These are phyloP conservation scores for Apistogramma diplotaenia DNA, from an alignment of 2,113 vertebrate species.

Conservation along the genomic window DNA sequence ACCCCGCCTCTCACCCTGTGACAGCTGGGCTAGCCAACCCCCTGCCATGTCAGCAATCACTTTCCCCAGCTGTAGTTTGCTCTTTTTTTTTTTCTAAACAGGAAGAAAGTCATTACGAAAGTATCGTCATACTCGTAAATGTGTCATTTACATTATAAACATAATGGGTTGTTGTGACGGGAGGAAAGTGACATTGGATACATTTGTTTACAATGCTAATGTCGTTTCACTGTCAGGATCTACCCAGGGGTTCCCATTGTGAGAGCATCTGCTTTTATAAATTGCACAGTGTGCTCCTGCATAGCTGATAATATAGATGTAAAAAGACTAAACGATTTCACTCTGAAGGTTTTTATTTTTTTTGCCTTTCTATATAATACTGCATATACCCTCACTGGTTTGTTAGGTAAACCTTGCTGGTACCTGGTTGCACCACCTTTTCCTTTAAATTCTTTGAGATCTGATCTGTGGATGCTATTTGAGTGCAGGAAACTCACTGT, in stretches of 20 bases:
- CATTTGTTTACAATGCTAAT: neutral
- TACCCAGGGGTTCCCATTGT: neutral
- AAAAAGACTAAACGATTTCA: neutral
- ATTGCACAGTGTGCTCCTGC: neutral
- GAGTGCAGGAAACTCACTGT: too few species aligned
- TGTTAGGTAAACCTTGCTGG: too few species aligned
- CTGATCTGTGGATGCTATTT: too few species aligned
- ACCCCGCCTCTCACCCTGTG: too few species aligned
- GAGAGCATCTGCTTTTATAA: neutral
- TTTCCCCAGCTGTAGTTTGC: neutral
- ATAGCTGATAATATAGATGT: neutral
- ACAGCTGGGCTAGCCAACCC: too few species aligned
- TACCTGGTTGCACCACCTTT: too few species aligned
- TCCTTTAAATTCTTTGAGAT: too few species aligned
- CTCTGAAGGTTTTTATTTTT: too few species aligned
- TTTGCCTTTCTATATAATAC: too few species aligned
- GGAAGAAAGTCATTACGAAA: neutral
- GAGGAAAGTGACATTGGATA: neutral
- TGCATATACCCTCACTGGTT: too few species aligned
- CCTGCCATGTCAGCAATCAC: accelerated
- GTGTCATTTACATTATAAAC: neutral
- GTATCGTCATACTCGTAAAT: neutral
- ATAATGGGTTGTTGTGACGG: neutral
- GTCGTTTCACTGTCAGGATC: neutral
- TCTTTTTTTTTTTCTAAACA: neutral